Conservation (phyloP, 1,140 invertebrate genomes). For the Trypoxylus dichotomus region DNA sequence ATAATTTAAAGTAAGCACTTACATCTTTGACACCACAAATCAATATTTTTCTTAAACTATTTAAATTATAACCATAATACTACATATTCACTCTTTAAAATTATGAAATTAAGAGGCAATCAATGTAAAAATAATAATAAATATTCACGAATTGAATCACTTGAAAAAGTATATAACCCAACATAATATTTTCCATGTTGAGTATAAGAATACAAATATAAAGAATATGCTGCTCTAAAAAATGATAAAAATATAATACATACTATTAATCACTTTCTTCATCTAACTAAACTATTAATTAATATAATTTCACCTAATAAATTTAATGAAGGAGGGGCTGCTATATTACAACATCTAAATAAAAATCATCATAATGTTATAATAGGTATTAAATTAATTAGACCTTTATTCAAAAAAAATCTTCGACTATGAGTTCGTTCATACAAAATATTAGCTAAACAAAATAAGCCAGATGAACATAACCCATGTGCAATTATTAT, state of each 20-base stretch:
- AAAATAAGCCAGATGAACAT: no score
- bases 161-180: constrained; percentile 52
- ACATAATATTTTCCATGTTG: constrained; percentile 59
- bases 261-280: constrained; percentile 54
- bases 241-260: constrained; percentile 57
- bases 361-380: no score
- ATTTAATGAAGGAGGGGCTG: constrained; percentile 55
- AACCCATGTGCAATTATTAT: no score
- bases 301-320: constrained; percentile 61
- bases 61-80: constrained; percentile 59
- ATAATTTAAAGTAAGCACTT: constrained; percentile 55
- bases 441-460: no score
- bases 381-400: no score
- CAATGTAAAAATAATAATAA: constrained; percentile 63
- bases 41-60: constrained; percentile 64
- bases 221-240: constrained; percentile 55
- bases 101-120: constrained; percentile 62
- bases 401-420: no score
- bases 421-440: no score
- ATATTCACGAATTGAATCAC: constrained; percentile 57
- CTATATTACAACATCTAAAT: constrained; percentile 56
- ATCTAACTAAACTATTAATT: constrained; percentile 59
- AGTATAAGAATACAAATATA: constrained; percentile 59
- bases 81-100: constrained; percentile 59
- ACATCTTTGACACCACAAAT: constrained; percentile 63